phyloP scores from a whole-genome alignment of 2,113 vertebrate genomes.

The Paedocypris sp. region DNA sequence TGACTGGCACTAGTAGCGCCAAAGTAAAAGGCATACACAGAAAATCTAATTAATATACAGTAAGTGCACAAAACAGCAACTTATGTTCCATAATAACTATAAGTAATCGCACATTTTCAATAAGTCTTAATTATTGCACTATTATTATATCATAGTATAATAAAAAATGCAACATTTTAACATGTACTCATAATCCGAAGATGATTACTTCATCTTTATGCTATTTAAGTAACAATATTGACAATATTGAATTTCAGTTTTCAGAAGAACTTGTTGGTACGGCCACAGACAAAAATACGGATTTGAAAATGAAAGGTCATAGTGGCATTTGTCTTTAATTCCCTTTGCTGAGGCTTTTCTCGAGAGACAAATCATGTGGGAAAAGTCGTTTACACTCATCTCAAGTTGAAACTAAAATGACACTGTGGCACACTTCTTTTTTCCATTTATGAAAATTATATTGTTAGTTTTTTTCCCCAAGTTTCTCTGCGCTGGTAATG shows the following conservation, averaged over 20 bases:
- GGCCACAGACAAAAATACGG: slow-evolving; percentile 24
- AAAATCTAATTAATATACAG: neutral
- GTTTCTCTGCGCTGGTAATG: neutral
- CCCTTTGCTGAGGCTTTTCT: neutral
- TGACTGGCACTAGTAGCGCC: neutral
- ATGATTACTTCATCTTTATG: too few species aligned
- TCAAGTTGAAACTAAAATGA: slow-evolving; percentile 22
- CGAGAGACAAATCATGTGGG: neutral
- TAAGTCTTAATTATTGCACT: too few species aligned
- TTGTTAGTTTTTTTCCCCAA: neutral
- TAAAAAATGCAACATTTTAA: too few species aligned
- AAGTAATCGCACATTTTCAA: too few species aligned
- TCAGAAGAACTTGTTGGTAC: too few species aligned
- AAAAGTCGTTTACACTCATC: slow-evolving; percentile 16
- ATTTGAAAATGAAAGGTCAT: too few species aligned
- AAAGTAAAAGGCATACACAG: neutral
- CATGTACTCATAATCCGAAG: too few species aligned
- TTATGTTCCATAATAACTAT: too few species aligned
- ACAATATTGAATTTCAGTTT: too few species aligned
- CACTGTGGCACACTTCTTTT: slow-evolving; percentile 5
- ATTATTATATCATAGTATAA: too few species aligned
- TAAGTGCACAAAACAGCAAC: neutral
- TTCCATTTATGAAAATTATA: too few species aligned
- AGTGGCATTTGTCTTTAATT: slow-evolving; percentile 19
- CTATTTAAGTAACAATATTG: too few species aligned